Evolutionary conservation across 2,113 vertebrate species (phyloP), one percentile per base, ranked within the genome.

Genomic region (Lamprotornis superbus): DNA sequence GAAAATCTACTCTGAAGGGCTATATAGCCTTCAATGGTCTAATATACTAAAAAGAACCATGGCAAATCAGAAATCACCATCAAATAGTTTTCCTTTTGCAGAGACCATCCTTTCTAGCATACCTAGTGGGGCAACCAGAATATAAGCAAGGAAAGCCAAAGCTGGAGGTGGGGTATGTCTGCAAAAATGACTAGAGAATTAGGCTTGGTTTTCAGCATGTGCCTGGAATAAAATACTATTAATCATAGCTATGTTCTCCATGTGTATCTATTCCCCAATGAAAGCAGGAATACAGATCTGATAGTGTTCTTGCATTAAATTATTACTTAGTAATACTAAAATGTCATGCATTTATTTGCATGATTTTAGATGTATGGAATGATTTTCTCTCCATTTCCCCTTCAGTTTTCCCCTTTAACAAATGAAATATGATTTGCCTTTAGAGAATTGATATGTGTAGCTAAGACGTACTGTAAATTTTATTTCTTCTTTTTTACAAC

Each of bases 1-100:
- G 53, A 90, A 95, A 90, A 95, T 89, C 40, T 95, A 59, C 37
- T 96, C 77, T 63, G 52, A 95, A 82, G 23, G 37, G 9, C 63
- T 86, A 69, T 44, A 59, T 39, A 49, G 25, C 31, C 60, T 94
- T 83, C 52, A 61, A 1, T 81, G 46, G 28, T 76, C 35, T 83
- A 75, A 89, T 60, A 57, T 27, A 89, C 68, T 77, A 76, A 89
- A 95, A 96, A 86, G 23, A 90, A 55, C 19, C 7, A 10, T 35
- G 40, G 4, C 9, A 86, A 91, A 94, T 86, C 35, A 82, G 39
- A 93, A 79, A 81, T 56, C 31, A 30, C 8, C 6, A 49, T 59
- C n/a, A 77, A 84, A 89, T 47, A 40, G 0, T 40, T 93, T 71
- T 81, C 8, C 8, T 11, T 75, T 81, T 46, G 5, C 24, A 49